These are phyloP conservation scores for Clivina fossor DNA, from an alignment of 2,888 invertebrate genomes.

Conservation along the genomic window DNA sequence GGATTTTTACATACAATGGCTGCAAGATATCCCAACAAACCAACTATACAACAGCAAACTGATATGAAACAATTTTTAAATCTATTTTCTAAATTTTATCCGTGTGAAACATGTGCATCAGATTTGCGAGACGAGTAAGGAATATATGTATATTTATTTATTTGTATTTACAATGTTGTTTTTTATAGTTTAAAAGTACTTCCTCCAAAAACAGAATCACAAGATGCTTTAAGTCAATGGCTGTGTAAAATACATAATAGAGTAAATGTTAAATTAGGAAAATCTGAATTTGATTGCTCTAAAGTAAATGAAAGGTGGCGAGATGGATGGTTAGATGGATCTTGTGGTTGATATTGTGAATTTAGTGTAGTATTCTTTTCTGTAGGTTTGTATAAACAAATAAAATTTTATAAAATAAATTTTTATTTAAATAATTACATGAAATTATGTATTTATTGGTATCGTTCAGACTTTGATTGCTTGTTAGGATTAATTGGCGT, in stretches of 20 bases:
- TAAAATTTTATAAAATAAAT: too few species aligned
- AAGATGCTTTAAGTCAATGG: conserved; percentile 78
- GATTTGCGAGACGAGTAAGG: conserved; percentile 85
- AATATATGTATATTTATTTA: conserved; percentile 1
- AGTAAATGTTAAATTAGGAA: conserved; percentile 87
- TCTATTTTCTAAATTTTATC: conserved; percentile 86
- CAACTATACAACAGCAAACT: conserved; percentile 67
- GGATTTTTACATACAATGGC: conserved; percentile 95
- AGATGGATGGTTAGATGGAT: conserved; percentile 93
- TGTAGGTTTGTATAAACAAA: too few species aligned
- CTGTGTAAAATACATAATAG: conserved; percentile 90
- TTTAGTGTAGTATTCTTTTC: too few species aligned
- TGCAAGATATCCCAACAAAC: conserved; percentile 87
- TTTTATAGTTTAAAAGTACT: conserved; percentile 63
- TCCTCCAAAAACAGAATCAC: conserved; percentile 74
- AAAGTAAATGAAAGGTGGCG: conserved; percentile 90
- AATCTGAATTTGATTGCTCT: conserved; percentile 88
- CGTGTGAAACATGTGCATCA: conserved; percentile 87
- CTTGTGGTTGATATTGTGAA: conserved; percentile 73
- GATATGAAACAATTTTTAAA: conserved; percentile 82
- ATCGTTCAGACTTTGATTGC: conserved; percentile 50
- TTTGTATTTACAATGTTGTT: conserved; percentile 10
- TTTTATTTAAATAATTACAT: neutral
- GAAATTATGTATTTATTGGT: conserved; percentile 43
- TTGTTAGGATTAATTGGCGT: conserved; percentile 57